Evolutionary conservation across 2,797 vertebrate species (phyloP).

Genomic region (Agapornis canus): DNA sequence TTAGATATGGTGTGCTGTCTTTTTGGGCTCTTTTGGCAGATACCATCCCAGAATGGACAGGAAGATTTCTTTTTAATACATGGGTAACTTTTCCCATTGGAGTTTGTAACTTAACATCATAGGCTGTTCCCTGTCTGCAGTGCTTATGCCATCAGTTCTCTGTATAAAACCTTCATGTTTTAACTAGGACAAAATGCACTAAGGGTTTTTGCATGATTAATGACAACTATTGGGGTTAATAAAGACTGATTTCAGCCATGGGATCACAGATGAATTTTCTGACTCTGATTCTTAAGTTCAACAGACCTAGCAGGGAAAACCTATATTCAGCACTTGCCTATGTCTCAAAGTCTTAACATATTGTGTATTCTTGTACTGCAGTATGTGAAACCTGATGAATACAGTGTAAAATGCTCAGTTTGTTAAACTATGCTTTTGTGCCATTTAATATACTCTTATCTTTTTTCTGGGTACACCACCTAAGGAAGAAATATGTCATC

Average conservation of each 20-base stretch:
- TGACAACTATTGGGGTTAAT: background rate
- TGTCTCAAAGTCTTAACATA: background rate
- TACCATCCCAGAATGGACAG: background rate
- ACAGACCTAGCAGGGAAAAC: background rate
- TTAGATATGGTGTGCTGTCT: background rate
- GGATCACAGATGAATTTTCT: background rate
- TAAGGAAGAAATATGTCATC: slow-evolving; percentile 9
- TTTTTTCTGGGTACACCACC: background rate
- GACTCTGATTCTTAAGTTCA: background rate
- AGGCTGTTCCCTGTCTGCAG: background rate
- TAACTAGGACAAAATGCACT: background rate
- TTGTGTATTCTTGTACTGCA: background rate
- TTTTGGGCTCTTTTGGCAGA: background rate
- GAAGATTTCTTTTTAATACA: background rate
- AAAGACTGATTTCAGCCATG: background rate
- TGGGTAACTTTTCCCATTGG: background rate
- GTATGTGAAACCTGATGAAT: background rate
- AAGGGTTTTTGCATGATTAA: background rate
- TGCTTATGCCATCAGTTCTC: background rate
- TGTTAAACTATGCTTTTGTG: background rate
- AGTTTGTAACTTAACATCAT: background rate
- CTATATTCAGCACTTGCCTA: background rate
- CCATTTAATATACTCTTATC: background rate
- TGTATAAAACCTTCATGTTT: background rate
- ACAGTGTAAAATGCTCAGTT: background rate